phyloP scores from a whole-genome alignment of 2,113 vertebrate species.

The Scomber colias region DNA sequence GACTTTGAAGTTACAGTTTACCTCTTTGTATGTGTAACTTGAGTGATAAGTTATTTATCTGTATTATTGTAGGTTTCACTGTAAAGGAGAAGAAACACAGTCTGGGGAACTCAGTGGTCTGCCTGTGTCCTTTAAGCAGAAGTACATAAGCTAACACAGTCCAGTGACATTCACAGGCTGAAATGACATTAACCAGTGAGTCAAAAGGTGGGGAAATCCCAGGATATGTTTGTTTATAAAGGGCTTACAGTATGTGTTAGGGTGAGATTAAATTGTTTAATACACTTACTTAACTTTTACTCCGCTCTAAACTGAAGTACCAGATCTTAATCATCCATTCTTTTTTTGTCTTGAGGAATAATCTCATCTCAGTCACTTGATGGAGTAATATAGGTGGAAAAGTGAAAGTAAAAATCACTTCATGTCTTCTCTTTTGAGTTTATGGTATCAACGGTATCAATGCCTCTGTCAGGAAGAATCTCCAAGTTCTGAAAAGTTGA shows the following conservation, averaged over 20 bases:
- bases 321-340: background rate
- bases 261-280: background rate
- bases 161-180: background rate
- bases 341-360: background rate
- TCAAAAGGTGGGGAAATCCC: slow-evolving; percentile 35
- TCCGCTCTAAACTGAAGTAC: background rate
- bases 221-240: slow-evolving; percentile 4
- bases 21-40: slow-evolving; percentile 12
- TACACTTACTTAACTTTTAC: background rate
- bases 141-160: background rate
- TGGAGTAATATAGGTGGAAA: background rate
- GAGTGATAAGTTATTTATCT: slow-evolving; percentile 3
- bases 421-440: background rate
- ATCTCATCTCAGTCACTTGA: background rate
- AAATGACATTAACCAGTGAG: slow-evolving; percentile 12
- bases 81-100: slow-evolving; percentile 28
- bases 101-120: slow-evolving; percentile 31
- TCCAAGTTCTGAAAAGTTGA: background rate
- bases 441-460: background rate
- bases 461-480: background rate
- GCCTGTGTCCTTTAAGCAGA: slow-evolving; percentile 11
- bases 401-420: slow-evolving; percentile 31
- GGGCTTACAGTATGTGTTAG: background rate
- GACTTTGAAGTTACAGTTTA: background rate
- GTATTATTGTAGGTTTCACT: background rate